Evolutionary conservation across 2,113 vertebrate genomes (phyloP).

Genomic region (Nannobrachium achirus): DNA sequence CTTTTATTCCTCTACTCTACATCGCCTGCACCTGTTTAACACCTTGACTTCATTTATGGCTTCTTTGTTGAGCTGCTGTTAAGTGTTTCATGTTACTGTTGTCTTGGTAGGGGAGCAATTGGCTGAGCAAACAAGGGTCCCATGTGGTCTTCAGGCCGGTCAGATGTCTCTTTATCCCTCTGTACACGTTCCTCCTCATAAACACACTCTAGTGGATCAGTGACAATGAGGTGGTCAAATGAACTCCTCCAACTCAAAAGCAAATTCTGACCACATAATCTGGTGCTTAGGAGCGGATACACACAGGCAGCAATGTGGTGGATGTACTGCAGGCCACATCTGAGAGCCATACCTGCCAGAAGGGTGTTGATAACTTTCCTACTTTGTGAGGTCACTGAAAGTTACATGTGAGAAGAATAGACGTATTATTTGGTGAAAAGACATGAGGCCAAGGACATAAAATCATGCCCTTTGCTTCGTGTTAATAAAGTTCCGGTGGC

Average conservation of each 20-base stretch:
- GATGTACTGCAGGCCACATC: too few relatives aligned
- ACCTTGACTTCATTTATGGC: slow-evolving; percentile 73
- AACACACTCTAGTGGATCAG: slow-evolving; percentile 11
- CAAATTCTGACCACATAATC: slow-evolving; percentile 1
- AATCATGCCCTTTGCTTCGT: too few relatives aligned
- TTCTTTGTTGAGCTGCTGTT: slow-evolving; percentile 69
- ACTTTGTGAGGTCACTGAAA: not conserved
- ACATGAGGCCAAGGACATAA: too few relatives aligned
- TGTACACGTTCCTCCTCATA: slow-evolving; percentile 18
- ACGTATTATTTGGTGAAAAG: not conserved
- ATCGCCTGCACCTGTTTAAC: slow-evolving; percentile 81
- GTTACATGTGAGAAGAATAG: not conserved
- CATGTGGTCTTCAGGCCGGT: slow-evolving; percentile 37
- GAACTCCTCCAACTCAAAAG: not conserved
- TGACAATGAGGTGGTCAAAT: not conserved
- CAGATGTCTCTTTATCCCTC: slow-evolving; percentile 16
- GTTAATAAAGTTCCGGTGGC: too few relatives aligned
- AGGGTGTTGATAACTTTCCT: not conserved
- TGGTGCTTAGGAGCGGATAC: not conserved
- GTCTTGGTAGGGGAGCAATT: slow-evolving; percentile 59
- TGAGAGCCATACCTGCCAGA: not conserved
- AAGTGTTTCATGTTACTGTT: slow-evolving; percentile 72
- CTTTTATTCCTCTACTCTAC: slow-evolving; percentile 33
- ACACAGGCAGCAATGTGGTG: not conserved
- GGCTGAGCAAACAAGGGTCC: slow-evolving; percentile 58